These are phyloP conservation scores for Erythrocebus patas DNA, from an alignment of 2,113 vertebrate genomes.

Conservation along the genomic window DNA sequence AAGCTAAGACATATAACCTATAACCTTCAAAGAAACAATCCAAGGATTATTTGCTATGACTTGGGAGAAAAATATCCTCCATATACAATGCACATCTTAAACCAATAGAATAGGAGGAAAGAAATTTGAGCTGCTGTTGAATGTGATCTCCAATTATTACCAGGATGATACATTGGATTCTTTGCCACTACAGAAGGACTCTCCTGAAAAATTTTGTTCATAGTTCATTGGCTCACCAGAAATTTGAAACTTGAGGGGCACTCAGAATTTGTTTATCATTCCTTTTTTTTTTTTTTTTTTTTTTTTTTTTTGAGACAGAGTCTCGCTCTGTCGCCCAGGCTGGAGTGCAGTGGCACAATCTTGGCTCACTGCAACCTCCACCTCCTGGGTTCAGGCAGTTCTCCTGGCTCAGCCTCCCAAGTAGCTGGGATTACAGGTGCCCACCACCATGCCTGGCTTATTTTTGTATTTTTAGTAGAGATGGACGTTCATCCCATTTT, in stretches of 20 bases:
- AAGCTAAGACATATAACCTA: not conserved
- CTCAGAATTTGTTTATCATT: not conserved
- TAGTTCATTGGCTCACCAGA: not conserved
- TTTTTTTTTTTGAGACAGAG: too few relatives aligned
- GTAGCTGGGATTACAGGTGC: too few relatives aligned
- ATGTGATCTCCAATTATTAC: conserved; percentile 6
- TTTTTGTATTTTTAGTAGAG: too few relatives aligned
- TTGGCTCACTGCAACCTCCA: too few relatives aligned
- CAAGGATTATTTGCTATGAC: not conserved
- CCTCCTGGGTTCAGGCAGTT: too few relatives aligned
- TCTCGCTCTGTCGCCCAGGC: too few relatives aligned
- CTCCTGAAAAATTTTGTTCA: not conserved
- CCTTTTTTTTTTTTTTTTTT: too few relatives aligned
- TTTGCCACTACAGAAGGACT: not conserved
- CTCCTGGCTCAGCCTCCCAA: too few relatives aligned
- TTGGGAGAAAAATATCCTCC: not conserved
- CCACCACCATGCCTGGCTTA: too few relatives aligned
- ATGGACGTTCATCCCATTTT: too few relatives aligned
- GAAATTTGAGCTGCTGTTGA: not conserved
- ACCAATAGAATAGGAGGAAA: not conserved
- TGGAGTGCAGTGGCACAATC: too few relatives aligned
- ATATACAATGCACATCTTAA: not conserved
- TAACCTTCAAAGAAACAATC: not conserved
- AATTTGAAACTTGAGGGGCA: not conserved
- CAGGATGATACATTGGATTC: not conserved